Evolutionary conservation across 2,888 invertebrate species (phyloP), one percentile per base, ranked within the genome.

Genomic region (Dorcus hopei): DNA sequence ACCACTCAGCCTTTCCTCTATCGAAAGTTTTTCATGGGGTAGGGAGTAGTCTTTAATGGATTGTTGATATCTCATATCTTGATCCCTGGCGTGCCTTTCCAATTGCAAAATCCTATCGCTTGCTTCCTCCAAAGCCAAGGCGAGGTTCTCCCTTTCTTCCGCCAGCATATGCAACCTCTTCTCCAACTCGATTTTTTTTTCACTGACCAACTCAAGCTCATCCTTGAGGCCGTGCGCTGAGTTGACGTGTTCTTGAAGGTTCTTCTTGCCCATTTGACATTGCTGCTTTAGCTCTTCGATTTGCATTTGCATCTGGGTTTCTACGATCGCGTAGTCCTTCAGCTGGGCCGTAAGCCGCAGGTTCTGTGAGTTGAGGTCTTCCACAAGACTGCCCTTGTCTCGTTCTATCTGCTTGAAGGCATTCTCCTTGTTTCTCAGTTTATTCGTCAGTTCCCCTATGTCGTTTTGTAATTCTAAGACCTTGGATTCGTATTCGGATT

Each of bases 391-490:
- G 61, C 89, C 86, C 75, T 93, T 93, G 70, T 95, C 94, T 66
- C 90, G 85, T 75, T 91, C 91, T 65, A 85, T 82, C 80, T 88
- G 82, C 58, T 84, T 85, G 47, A 85, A 80, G 4, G 81, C 80
- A 19, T 78, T 81, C 57, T 85, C 85, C 67, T 84, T 81, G 66
- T 87, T 83, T 65, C 86, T 87, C 64, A 95, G 83, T 76, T 92
- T 90, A 59, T 86, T 82, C 62, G 89, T 87, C 49, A 95, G 83
- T 74, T 90, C 88, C 63, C 86, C 84, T 74, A 96, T 85, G 80
- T 97, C 97, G 67, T 90, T 88, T 77, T 96, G 94, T 47, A 96
- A 83, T 77, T 97, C 97, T 69, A 91, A 79, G 48, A 94, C 85
- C 65, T 91, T 85, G 52, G 91, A 88, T 69, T 97, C 96, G 76